Percentiles rank a stretch among this genome's conserved stretches.
Evolutionary conservation across 2,113 vertebrate species (phyloP).

Genomic region (Catharus bicknelli): DNA sequence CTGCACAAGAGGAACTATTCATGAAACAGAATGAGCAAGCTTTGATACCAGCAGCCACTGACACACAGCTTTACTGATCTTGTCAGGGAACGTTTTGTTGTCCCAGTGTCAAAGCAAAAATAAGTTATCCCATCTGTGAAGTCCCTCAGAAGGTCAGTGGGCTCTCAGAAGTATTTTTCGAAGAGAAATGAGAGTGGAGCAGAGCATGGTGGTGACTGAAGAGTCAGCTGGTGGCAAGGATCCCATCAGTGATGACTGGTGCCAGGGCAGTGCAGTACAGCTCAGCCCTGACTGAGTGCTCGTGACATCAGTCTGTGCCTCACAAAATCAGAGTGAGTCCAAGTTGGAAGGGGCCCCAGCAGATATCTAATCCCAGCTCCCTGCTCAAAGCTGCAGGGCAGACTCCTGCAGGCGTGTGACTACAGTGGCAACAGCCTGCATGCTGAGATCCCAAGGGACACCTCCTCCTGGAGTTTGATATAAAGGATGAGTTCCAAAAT

Average conservation of each 20-base stretch:
- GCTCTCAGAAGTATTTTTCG: background rate
- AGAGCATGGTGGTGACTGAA: background rate
- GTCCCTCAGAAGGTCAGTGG: background rate
- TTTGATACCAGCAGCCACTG: background rate
- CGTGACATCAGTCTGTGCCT: rapidly evolving
- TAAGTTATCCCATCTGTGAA: background rate
- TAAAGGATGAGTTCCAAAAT: background rate
- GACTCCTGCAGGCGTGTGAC: background rate
- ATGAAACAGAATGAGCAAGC: background rate
- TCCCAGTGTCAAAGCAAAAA: background rate
- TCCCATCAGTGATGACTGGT: rapidly evolving
- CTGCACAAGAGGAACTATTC: background rate
- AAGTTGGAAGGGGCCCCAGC: background rate
- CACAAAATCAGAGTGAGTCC: background rate
- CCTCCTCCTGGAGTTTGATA: background rate
- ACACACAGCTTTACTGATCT: background rate
- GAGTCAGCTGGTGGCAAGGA: background rate
- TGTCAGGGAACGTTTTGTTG: background rate
- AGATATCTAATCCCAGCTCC: background rate
- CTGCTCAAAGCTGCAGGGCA: background rate
- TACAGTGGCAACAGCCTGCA: background rate
- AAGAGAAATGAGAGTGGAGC: background rate
- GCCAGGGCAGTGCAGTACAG: background rate
- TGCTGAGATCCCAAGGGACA: background rate
- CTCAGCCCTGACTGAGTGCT: background rate